phyloP scores from a whole-genome alignment of 2,113 vertebrate genomes.

The Rhinoderma darwinii region DNA sequence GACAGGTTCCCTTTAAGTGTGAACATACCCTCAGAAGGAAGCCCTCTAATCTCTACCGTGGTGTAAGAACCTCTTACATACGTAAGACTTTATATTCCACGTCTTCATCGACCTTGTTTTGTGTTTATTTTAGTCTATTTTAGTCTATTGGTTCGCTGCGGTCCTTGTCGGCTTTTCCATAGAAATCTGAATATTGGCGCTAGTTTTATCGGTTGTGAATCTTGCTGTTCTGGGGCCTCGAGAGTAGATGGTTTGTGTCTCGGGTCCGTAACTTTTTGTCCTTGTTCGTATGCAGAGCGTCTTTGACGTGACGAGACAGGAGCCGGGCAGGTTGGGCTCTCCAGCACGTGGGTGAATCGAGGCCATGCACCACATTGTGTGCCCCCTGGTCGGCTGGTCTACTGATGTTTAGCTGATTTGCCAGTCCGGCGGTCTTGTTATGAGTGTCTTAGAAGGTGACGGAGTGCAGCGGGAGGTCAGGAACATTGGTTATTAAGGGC shows the following conservation, averaged over 20 bases:
- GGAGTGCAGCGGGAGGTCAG: background rate
- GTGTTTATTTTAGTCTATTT: too few species aligned
- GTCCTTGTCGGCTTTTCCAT: too few species aligned
- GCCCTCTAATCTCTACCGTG: too few species aligned
- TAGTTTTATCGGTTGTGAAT: too few species aligned
- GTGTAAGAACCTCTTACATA: too few species aligned
- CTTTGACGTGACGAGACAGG: slow-evolving; percentile 8
- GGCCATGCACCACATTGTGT: background rate
- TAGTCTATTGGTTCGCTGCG: too few species aligned
- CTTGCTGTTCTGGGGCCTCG: background rate
- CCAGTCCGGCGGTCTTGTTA: background rate
- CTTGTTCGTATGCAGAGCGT: background rate
- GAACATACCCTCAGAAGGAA: too few species aligned
- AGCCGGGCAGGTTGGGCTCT: background rate
- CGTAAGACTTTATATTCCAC: too few species aligned
- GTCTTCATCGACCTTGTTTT: too few species aligned
- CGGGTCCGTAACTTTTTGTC: background rate
- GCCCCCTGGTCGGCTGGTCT: background rate
- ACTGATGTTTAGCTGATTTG: background rate
- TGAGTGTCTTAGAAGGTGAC: background rate
- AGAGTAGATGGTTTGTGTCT: background rate
- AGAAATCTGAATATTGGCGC: too few species aligned
- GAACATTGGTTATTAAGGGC: background rate
- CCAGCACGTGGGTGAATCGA: background rate
- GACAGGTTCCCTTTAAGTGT: too few species aligned